Evolutionary conservation across 2,797 vertebrate species (phyloP).

Genomic region (Gadopsis bispinosus): DNA sequence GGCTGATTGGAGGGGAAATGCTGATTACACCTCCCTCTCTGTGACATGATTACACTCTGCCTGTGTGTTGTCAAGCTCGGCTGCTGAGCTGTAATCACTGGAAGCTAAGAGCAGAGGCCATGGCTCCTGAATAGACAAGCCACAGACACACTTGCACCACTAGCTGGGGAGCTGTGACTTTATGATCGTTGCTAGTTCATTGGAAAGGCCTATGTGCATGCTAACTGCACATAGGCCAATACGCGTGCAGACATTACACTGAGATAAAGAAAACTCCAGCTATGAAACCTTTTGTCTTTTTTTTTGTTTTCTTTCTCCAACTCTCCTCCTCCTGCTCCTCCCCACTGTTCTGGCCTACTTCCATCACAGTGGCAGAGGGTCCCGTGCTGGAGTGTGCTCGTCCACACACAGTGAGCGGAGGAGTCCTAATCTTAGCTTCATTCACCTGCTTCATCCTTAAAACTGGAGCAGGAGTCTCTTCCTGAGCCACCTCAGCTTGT

Average conservation of each 20-base stretch:
- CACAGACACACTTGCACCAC: constrained; percentile 34
- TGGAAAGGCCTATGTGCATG: constrained; percentile 17
- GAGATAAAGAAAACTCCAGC: constrained; percentile 15
- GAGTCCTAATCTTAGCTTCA: constrained; percentile 73
- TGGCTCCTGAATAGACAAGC: constrained; percentile 57
- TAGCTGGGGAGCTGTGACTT: constrained; percentile 34
- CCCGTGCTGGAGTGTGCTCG: constrained; percentile 15
- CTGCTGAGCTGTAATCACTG: constrained; percentile 80
- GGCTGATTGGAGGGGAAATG: constrained; percentile 83
- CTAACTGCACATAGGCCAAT: not conserved
- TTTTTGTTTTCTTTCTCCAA: constrained; percentile 3
- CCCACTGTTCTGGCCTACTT: constrained; percentile 73
- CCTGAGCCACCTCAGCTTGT: constrained; percentile 37
- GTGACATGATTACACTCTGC: constrained; percentile 79
- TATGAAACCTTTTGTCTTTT: constrained; percentile 29
- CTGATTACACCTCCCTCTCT: constrained; percentile 78
- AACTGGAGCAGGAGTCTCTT: constrained; percentile 75
- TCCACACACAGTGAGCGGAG: constrained; percentile 33
- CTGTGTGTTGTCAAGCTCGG: constrained; percentile 76
- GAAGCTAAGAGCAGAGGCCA: constrained; percentile 68
- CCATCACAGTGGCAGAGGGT: constrained; percentile 62
- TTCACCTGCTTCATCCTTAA: constrained; percentile 80
- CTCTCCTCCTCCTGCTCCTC: constrained; percentile 33
- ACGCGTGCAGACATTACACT: not conserved
- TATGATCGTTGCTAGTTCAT: constrained; percentile 39